Evolutionary conservation across 2,888 invertebrate species (phyloP).

Genomic region (Ichneumon xanthorius): DNA sequence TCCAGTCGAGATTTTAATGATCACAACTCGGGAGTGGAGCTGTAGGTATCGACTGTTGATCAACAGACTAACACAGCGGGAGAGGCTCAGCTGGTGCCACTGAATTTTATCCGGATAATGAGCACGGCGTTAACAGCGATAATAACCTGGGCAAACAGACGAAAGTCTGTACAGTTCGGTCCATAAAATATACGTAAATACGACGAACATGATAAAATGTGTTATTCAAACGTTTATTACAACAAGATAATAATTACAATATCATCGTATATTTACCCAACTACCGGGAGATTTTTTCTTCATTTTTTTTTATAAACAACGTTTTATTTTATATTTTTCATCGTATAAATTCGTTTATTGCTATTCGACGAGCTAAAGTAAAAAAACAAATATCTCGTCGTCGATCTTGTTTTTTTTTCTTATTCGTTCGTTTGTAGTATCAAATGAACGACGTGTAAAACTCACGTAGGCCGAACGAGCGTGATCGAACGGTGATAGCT

Average conservation of each 20-base stretch:
- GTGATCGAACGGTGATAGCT: constrained; percentile 50
- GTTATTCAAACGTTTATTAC: constrained; percentile 72
- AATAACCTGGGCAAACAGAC: background rate
- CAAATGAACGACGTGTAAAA: constrained; percentile 45
- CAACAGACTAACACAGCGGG: constrained; percentile 16
- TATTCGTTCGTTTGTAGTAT: constrained; percentile 19
- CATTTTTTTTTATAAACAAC: constrained; percentile 51
- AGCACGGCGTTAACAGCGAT: background rate
- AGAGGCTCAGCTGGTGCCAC: background rate
- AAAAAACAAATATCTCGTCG: constrained; percentile 29
- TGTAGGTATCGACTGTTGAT: constrained; percentile 41
- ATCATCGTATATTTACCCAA: constrained; percentile 57
- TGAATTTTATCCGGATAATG: constrained; percentile 15
- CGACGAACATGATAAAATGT: constrained; percentile 20
- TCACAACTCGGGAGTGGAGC: background rate
- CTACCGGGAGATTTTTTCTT: constrained; percentile 37
- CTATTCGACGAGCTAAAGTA: constrained; percentile 53
- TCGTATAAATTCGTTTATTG: constrained; percentile 65
- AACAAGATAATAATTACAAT: constrained; percentile 71
- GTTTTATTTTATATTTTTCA: constrained; percentile 46
- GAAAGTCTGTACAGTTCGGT: background rate
- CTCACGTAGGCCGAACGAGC: constrained; percentile 58
- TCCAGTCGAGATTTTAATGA: background rate
- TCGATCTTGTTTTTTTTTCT: constrained; percentile 26
- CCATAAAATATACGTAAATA: background rate